phyloP scores from a whole-genome alignment of 2,888 invertebrate genomes.

The Plemyria rubiginata region DNA sequence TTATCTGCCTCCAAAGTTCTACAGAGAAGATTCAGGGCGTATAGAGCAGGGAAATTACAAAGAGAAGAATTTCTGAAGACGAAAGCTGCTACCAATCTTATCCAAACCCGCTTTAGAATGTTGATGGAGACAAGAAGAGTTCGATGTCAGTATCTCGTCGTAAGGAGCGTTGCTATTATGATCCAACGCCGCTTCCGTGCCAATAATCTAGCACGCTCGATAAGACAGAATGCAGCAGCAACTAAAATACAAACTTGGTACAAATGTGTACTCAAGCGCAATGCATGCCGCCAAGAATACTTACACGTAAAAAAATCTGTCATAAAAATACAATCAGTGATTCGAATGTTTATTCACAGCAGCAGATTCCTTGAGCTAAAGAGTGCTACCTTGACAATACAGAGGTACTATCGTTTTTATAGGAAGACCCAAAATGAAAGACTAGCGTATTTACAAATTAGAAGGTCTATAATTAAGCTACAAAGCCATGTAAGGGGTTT shows the following conservation, averaged over 20 bases:
- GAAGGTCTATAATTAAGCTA: conserved; percentile 50
- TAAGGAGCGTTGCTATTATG: conserved; percentile 53
- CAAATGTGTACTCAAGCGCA: conserved; percentile 54
- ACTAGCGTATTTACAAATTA: conserved; percentile 49
- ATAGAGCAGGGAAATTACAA: conserved; percentile 53
- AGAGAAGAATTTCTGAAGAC: conserved; percentile 54
- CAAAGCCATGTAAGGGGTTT: conserved; percentile 58
- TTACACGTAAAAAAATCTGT: conserved; percentile 55
- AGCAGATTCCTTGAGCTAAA: conserved; percentile 52
- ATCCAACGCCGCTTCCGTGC: conserved; percentile 69
- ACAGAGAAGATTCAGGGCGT: conserved; percentile 69
- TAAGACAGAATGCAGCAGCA: conserved; percentile 53
- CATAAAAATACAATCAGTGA: conserved; percentile 64
- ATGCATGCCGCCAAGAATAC: conserved; percentile 55
- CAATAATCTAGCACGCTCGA: conserved; percentile 48
- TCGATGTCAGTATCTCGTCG: conserved; percentile 53
- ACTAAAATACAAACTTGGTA: conserved; percentile 72
- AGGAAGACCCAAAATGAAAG: conserved; percentile 51
- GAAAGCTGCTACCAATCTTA: conserved; percentile 58
- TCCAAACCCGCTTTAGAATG: conserved; percentile 72
- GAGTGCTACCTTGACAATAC: conserved; percentile 61
- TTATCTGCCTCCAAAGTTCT: conserved; percentile 66
- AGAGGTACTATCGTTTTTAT: conserved; percentile 68
- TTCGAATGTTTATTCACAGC: conserved; percentile 61
- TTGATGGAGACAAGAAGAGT: conserved; percentile 50